Percentiles rank a stretch among this genome's conserved stretches.
These are phyloP conservation scores for Pantherophis alleghaniensis DNA, from an alignment of 2,797 vertebrate species.

Conservation along the genomic window DNA sequence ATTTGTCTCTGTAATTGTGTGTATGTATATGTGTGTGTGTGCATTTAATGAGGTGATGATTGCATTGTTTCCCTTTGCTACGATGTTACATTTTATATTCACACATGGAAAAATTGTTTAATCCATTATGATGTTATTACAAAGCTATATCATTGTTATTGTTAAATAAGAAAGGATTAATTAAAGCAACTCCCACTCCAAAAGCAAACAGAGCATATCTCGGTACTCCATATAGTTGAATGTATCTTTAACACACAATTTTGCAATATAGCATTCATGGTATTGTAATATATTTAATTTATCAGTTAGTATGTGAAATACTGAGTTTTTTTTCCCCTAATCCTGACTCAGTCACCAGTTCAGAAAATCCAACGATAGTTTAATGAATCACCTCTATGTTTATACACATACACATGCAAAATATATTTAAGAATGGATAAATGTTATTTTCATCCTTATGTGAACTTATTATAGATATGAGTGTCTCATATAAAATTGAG, in stretches of 20 bases:
- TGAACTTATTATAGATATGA: not conserved
- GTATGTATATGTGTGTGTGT: not conserved
- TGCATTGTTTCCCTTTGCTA: not conserved
- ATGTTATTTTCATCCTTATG: not conserved
- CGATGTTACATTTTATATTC: not conserved
- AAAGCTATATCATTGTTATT: not conserved
- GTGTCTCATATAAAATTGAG: not conserved
- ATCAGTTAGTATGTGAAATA: not conserved
- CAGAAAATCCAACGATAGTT: not conserved
- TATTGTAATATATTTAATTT: conserved; percentile 2
- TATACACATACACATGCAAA: not conserved
- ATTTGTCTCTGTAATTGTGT: not conserved
- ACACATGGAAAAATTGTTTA: not conserved
- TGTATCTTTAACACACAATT: not conserved
- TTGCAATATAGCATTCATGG: not conserved
- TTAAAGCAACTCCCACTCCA: not conserved
- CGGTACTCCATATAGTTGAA: conserved; percentile 1
- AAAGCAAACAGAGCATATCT: not conserved
- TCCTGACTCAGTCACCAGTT: not conserved
- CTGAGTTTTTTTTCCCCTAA: not conserved
- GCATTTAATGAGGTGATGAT: not conserved
- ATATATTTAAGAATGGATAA: not conserved
- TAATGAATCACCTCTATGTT: not conserved
- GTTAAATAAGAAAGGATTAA: conserved; percentile 9
- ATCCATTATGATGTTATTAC: not conserved